Conservation (phyloP, 2,113 vertebrate species). For the Spea bombifrons region DNA sequence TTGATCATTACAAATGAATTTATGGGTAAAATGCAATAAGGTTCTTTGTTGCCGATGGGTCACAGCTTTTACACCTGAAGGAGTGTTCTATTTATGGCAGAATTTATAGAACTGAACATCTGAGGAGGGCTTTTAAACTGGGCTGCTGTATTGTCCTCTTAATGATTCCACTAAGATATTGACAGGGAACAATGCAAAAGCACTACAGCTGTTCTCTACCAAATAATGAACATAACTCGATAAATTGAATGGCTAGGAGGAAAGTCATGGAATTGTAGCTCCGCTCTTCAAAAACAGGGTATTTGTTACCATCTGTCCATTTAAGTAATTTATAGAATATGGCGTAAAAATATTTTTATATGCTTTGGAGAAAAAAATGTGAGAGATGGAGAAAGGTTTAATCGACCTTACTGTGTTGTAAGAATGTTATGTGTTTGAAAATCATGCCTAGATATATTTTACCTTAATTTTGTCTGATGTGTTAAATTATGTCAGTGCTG, state of each 20-base stretch:
- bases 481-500: conserved; percentile 28
- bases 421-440: conserved; percentile 18
- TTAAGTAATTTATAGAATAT: conserved; percentile 52
- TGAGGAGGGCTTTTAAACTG: conserved; percentile 23
- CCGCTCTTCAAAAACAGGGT: conserved; percentile 44
- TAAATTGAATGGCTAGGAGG: conserved; percentile 53
- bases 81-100: conserved; percentile 8
- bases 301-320: conserved; percentile 44
- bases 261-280: conserved; percentile 53
- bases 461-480: conserved; percentile 30
- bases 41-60: conserved; percentile 11
- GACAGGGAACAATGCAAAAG: conserved; percentile 50
- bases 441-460: conserved; percentile 31
- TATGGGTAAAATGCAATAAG: background rate
- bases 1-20: background rate
- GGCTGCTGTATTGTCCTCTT: conserved; percentile 14
- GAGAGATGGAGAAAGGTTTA: conserved; percentile 37
- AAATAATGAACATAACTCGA: conserved; percentile 52
- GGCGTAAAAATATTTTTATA: conserved; percentile 50
- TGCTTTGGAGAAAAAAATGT: conserved; percentile 46
- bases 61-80: conserved; percentile 24
- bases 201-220: conserved; percentile 47
- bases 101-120: conserved; percentile 43
- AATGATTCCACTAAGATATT: conserved; percentile 41
- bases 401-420: conserved; percentile 43